Percentiles rank a stretch among this genome's conserved stretches.
Evolutionary conservation across 1,140 invertebrate genomes (phyloP).

Genomic region (Conus betulinus): DNA sequence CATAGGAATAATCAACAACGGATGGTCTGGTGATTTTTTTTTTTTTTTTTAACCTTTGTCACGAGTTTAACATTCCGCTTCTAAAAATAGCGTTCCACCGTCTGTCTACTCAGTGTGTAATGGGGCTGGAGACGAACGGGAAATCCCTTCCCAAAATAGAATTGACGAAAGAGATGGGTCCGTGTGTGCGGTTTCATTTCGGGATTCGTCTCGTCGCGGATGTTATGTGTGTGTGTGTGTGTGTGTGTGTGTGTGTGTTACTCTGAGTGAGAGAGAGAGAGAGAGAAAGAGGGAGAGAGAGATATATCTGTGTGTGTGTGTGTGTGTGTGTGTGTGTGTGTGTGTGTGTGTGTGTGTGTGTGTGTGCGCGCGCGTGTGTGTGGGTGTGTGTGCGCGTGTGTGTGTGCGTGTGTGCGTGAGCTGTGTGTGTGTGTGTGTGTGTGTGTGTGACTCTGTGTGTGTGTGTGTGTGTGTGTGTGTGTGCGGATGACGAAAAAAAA

Average conservation of each 20-base stretch:
- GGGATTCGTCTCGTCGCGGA: no score
- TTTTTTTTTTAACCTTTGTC: no score
- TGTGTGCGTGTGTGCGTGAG: constrained; percentile 12
- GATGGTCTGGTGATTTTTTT: no score
- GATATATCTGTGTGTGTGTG: no score
- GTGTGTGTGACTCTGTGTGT: constrained; percentile 10
- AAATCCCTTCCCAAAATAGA: not conserved
- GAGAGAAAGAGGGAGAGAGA: no score
- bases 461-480: constrained; percentile 18
- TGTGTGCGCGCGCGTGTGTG: constrained; percentile 4
- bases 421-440: constrained; percentile 11
- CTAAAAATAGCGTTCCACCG: no score
- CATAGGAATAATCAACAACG: no score
- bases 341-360: constrained; percentile 19
- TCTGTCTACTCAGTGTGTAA: no score
- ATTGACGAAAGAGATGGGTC: not conserved
- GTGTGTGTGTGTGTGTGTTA: no score
- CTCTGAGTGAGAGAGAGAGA: no score
- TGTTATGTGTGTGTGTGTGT: no score
- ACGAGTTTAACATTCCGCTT: no score
- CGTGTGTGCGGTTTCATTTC: not conserved
- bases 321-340: not conserved
- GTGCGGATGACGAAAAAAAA: not conserved
- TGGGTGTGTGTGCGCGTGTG: not conserved
- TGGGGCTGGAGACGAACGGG: not conserved